A percentile compares a stretch with the other conserved stretches of the same genome.
Evolutionary conservation across 2,113 vertebrate species (phyloP).

Genomic region (Salminus brasiliensis): DNA sequence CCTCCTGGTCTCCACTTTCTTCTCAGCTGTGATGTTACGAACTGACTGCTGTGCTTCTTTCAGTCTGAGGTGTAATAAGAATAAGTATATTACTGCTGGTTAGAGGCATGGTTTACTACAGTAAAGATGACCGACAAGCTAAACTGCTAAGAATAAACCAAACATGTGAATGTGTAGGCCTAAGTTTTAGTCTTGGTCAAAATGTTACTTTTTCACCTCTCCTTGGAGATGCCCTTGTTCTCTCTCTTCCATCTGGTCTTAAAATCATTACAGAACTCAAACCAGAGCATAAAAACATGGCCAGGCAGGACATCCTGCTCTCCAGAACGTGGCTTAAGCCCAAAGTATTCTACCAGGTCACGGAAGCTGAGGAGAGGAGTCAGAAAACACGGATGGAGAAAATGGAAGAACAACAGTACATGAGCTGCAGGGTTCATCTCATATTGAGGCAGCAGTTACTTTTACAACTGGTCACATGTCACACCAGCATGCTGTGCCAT

Average conservation of each 20-base stretch:
- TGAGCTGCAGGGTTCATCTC: not conserved
- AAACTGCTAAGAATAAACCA: not conserved
- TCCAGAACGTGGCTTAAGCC: constrained; percentile 85
- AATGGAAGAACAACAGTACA: not conserved
- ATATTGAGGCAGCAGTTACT: not conserved
- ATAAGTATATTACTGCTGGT: not conserved
- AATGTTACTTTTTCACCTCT: constrained; percentile 79
- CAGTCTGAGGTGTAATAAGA: constrained; percentile 75
- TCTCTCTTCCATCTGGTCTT: constrained; percentile 94
- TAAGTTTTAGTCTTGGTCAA: not conserved
- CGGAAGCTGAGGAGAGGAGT: constrained; percentile 81
- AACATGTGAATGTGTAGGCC: not conserved
- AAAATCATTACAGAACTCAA: constrained; percentile 95
- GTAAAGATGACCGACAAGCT: not conserved
- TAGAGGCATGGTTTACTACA: no score
- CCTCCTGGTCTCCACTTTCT: constrained; percentile 94
- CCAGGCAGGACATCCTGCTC: constrained; percentile 85
- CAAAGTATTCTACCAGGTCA: constrained; percentile 86
- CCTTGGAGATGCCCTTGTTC: constrained; percentile 90
- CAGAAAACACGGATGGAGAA: not conserved
- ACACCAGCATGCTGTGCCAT: not conserved
- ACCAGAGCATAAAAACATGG: constrained; percentile 93
- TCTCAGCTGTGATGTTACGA: constrained; percentile 89
- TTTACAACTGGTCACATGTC: not conserved
- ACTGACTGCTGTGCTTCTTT: constrained; percentile 89